Base-by-base conservation (phyloP, 2,113 vertebrate genomes). In the Peromyscus leucopus region DNA sequence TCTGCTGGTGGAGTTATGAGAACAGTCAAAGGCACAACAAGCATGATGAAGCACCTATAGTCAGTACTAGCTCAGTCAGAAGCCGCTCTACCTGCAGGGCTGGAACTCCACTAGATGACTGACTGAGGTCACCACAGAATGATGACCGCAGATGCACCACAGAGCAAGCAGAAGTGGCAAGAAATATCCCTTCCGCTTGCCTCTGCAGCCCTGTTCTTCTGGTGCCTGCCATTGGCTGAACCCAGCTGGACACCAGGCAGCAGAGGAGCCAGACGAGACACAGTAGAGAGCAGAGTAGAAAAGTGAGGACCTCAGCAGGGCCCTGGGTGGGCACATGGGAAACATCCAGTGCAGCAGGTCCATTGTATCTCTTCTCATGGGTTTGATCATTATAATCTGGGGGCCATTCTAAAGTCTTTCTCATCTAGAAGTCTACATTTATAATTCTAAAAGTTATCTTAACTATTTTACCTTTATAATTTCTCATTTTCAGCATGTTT, bases 401-500 rank as follows among this genome's bases (percentile, higher is more conserved):
- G 89, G n/a, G 51, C 36, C 15, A 42, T 91, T 90, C 33, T 93
- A 93, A 67, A 94, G 72, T 78, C 48, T 42, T 90, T 48, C 22
- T 55, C 69, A 33, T 57, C 28, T 83, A 78, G 55, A 55, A 71
- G 61, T 95, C 71, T 96, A 28, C 51, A 28, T 59, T 96, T 89
- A 48, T n/a, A 46, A 82, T 76, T 96, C 33, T 94, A 83, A 91
- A 92, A 67, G 2, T 48, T 57, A 57, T 88, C 65, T 69, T 92
- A 36, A 84, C 15, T 96, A 61, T 90, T 92, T 96, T 93, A 67
- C 79, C 92, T 94, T 76, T 36, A 3, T 65, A 90, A 74, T 57
- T 71, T 93, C 65, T 96, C 78, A 74, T 86, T 92, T 71, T 90
- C 26, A 89, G n/a, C 15, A 74, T 39, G 36, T 94, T 93, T 94